phyloP scores from a whole-genome alignment of 2,888 invertebrate genomes.

The Dynastes tityus region DNA sequence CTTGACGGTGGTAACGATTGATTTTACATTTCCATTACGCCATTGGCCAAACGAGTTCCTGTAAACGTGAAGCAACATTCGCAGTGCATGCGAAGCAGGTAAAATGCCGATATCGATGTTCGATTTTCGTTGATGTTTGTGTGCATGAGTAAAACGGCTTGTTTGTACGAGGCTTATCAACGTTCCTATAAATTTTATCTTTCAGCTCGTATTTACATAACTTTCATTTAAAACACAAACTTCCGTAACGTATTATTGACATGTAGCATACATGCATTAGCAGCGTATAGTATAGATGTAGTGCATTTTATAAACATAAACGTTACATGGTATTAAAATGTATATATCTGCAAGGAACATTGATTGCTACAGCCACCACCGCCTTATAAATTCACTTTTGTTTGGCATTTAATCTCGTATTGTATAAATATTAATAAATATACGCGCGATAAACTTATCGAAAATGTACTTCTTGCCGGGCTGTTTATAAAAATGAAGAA shows the following conservation, averaged over 20 bases:
- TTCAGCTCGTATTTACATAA: conserved; percentile 30
- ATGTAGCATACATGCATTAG: conserved; percentile 24
- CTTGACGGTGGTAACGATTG: conserved; percentile 10
- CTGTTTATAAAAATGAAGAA: conserved; percentile 11
- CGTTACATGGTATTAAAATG: neutral
- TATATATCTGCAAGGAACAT: neutral
- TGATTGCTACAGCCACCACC: neutral
- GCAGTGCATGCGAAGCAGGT: neutral
- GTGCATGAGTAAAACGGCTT: neutral
- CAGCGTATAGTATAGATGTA: neutral
- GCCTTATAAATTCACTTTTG: conserved; percentile 16
- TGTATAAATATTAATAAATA: conserved; percentile 34
- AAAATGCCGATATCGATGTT: neutral
- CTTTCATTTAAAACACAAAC: conserved; percentile 32
- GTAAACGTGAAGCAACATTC: neutral
- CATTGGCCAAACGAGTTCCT: neutral
- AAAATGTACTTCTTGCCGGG: neutral
- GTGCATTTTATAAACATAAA: conserved; percentile 24
- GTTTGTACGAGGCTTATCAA: conserved; percentile 32
- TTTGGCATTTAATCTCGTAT: neutral
- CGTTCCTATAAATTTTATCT: conserved; percentile 44
- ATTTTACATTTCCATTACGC: conserved; percentile 6
- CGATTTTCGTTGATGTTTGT: conserved; percentile 7
- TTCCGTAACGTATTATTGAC: conserved; percentile 40
- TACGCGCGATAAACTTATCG: conserved; percentile 14